Evolutionary conservation across 2,113 vertebrate species (phyloP), one percentile per base, ranked within the genome.

Genomic region (Synodontis membranacea): DNA sequence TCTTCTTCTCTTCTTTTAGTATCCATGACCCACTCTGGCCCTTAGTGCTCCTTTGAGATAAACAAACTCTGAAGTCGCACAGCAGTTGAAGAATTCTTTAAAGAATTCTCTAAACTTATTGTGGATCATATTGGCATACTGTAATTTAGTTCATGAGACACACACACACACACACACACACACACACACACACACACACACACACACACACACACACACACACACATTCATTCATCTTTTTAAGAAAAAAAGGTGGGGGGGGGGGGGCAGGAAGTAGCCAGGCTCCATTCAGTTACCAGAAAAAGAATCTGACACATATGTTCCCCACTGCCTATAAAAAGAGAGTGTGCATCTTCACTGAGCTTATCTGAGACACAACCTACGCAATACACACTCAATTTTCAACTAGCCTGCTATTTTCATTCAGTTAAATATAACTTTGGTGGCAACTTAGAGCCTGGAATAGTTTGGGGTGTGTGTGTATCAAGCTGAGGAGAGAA

Each of bases 311-410:
- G 89, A 89, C 89, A 89, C 86, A 86, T 88, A 58, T 62, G 54
- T 42, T 82, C 81, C 76, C 66, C 80, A 85, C 82, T 70, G 82
- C 78, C 74, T 75, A 80, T 70, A 83, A 87, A 89, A 87, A 72
- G 85, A 66, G 11, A 70, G 39, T 46, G 79, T 83, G 83, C 76
- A 75, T 89, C 86, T 84, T 84, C 84, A 86, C 86, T 50, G 62
- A 66, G 84, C 86, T 54, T 85, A 87, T 31, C 82, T 50, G 84
- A 90, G 85, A 84, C 86, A 80, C 70, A 80, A 79, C 89, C 87
- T 88, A 90, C 86, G 87, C 89, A 88, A 88, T 86, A 82, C 86
- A 62, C 84, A 88, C 89, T 89, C 86, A 84, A 86, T 90, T 90
- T 88, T 86, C 79, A 86, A 81, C 82, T 80, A 82, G 72, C 85